Conservation (phyloP, 2,888 invertebrate species). For the Tetheella fluctuosa region DNA sequence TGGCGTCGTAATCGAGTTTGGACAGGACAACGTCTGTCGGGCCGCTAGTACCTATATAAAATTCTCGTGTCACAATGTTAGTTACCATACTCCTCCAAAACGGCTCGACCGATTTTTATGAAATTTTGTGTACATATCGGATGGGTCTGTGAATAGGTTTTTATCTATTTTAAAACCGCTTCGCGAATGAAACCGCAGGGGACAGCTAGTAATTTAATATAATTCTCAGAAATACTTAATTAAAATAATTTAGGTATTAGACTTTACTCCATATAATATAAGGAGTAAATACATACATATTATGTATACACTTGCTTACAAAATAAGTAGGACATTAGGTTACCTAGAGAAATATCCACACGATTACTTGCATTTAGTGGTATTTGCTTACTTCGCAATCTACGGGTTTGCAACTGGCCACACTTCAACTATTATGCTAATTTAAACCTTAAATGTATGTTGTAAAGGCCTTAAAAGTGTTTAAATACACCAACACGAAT, state of each 20-base stretch:
- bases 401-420: slow-evolving; percentile 18
- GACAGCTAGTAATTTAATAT: too few species aligned
- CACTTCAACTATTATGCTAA: slow-evolving; percentile 27
- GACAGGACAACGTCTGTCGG: too few species aligned
- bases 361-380: slow-evolving; percentile 43
- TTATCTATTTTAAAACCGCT: too few species aligned
- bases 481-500: not conserved
- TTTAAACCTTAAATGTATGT: slow-evolving; percentile 26
- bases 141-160: too few species aligned
- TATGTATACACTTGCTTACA: slow-evolving; percentile 24
- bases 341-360: slow-evolving; percentile 57
- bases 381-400: slow-evolving; percentile 62
- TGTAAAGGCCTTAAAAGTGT: not conserved
- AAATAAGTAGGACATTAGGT: slow-evolving; percentile 58
- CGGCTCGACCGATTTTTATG: too few species aligned
- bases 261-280: not conserved
- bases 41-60: too few species aligned
- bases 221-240: not conserved
- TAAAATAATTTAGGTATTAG: not conserved
- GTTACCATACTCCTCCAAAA: too few species aligned
- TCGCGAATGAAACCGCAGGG: too few species aligned
- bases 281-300: too few species aligned
- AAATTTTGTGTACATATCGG: too few species aligned
- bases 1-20: too few species aligned
- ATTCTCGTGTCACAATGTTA: too few species aligned